A percentile compares a stretch with the other conserved stretches of the same genome.
These are phyloP conservation scores for Chaetura pelagica DNA, from an alignment of 2,113 vertebrate species.

Conservation along the genomic window DNA sequence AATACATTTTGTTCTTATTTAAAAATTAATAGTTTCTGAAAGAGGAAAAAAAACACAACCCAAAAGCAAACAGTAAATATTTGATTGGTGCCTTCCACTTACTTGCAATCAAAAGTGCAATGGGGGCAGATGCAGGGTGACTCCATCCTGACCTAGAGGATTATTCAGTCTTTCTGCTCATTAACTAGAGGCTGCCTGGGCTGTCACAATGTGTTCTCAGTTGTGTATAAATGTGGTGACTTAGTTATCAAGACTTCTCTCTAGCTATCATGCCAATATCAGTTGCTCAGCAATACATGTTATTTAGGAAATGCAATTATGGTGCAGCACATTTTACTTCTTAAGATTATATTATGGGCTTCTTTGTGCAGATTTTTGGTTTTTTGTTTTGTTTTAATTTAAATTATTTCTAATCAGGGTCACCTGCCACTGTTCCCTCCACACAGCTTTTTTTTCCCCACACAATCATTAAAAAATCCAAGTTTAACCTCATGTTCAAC, in stretches of 20 bases:
- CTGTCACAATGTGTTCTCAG: conserved; percentile 43
- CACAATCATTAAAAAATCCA: background rate
- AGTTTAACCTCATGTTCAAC: background rate
- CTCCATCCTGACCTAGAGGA: conserved; percentile 53
- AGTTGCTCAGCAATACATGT: background rate
- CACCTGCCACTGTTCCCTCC: fast-evolving
- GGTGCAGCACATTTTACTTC: background rate
- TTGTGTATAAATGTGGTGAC: conserved; percentile 12
- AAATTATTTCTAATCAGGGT: background rate
- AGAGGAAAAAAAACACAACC: background rate
- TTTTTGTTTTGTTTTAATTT: background rate
- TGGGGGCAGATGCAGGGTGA: background rate
- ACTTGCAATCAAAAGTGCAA: conserved; percentile 34
- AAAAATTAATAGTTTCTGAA: conserved; percentile 51
- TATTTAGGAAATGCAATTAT: background rate
- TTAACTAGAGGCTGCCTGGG: conserved; percentile 48
- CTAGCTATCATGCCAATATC: background rate
- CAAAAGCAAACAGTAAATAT: background rate
- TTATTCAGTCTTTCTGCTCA: conserved; percentile 62
- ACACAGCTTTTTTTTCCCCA: background rate
- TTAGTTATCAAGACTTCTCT: conserved; percentile 12
- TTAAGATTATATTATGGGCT: background rate
- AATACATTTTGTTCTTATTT: conserved; percentile 17
- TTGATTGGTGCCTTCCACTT: background rate
- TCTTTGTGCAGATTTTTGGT: background rate